Conservation (phyloP, 1,140 invertebrate species). For the Anoplophora glabripennis region DNA sequence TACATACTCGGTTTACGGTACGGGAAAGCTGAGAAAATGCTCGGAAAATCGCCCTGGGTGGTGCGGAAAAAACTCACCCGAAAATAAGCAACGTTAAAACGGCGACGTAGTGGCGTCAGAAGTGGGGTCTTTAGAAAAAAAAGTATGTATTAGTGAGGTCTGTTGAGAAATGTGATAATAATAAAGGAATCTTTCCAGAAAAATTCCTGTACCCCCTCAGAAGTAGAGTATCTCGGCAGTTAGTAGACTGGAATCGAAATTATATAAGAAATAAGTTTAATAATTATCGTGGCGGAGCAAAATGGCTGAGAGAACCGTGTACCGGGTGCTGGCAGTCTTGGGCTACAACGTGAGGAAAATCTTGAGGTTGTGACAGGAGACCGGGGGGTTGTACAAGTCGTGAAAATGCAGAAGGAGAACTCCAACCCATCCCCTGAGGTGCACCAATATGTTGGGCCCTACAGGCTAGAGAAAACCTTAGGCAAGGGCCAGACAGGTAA, state of each 20-base stretch:
- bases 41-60: neutral
- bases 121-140: neutral
- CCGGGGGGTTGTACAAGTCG: neutral
- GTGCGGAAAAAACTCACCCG: conserved; percentile 5
- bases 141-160: neutral
- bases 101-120: neutral
- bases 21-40: conserved; percentile 16
- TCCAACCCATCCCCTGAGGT: conserved; percentile 56
- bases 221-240: too few relatives aligned
- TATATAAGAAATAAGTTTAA: neutral
- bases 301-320: neutral
- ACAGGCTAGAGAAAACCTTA: conserved; percentile 96
- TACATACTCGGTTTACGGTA: conserved; percentile 15
- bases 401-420: conserved; percentile 48
- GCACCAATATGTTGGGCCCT: conserved; percentile 96
- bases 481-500: conserved; percentile 99
- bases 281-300: neutral
- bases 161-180: too few relatives aligned
- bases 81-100: neutral
- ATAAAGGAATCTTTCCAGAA: too few relatives aligned
- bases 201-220: too few relatives aligned
- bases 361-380: conserved; percentile 18
- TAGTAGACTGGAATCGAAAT: too few relatives aligned
- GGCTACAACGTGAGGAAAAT: neutral
- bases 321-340: neutral